Base-by-base conservation (phyloP, 1,140 invertebrate genomes). In the Brachionus angularis region DNA sequence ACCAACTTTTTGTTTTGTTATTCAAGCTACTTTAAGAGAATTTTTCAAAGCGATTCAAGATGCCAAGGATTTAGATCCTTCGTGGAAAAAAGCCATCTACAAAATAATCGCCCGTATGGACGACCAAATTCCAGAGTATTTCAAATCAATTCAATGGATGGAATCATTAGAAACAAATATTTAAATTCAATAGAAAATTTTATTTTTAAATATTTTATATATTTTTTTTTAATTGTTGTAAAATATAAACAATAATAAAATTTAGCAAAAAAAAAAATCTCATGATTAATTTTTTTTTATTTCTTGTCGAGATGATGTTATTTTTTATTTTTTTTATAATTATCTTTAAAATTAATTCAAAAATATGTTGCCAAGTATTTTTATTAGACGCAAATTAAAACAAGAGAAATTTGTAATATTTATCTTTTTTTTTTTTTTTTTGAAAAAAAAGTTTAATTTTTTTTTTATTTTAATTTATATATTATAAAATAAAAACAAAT, bases 21-120 rank as follows among this genome's bases (percentile, higher is more conserved):
- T 98, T 34, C 91, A 99, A 82, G 89, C 95, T 80, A 98, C 96
- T 49, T 84, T 99, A 71, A 87, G 91, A 72, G 96, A 99, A 83
- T 99, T 99, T 86, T 98, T 93, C 88, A 91, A 92, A 81, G 91
- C 96, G 72, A 91, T 99, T 76, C 88, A 93, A 80, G 86, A 88
- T 76, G 91, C 91, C 72, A 95, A 96, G 83, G 96, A 99, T 84
- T 83, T 87, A 25, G 96, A 99, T 82, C 95, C 96, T 79, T 97
- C 93, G 73, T 99, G 96, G 96, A 99, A 99, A 85, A 99, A 99
- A 82, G 89, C 92, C 75, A 99, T 99, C 83, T 99, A 99, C 86
- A 99, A 99, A 84, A 89, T 99, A 75, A 99, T 99, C 79, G 95
- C 94, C 74, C 88, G 96, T 79, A 86, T 98, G 83, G 96, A 99